Percentiles rank a stretch among this genome's conserved stretches.
Conservation (phyloP, 2,113 vertebrate species). For the Leucosticte australis region DNA sequence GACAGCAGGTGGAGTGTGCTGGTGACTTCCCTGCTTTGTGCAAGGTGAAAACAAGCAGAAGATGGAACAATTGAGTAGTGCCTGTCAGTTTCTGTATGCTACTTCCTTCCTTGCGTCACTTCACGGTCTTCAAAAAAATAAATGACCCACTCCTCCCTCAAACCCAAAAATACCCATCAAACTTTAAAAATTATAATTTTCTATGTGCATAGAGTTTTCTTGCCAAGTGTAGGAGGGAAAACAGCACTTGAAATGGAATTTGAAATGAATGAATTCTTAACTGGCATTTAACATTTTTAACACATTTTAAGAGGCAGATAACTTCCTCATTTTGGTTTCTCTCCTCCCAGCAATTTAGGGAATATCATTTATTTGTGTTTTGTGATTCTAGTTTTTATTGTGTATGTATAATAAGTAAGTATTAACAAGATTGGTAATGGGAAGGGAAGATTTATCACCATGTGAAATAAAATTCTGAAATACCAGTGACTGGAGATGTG, state of each 20-base stretch:
- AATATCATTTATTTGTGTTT: background rate
- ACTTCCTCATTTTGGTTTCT: background rate
- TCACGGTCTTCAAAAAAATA: background rate
- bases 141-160: fast-evolving
- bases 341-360: background rate
- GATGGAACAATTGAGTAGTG: background rate
- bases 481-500: background rate
- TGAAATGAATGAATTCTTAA: background rate
- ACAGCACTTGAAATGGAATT: background rate
- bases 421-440: background rate
- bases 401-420: background rate
- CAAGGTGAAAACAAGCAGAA: background rate
- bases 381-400: background rate
- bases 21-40: background rate
- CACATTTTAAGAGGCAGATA: background rate
- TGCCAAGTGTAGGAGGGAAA: background rate
- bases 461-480: background rate
- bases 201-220: background rate
- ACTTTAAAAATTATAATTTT: background rate
- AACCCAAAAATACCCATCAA: background rate
- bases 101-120: background rate
- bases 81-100: background rate
- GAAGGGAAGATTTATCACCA: background rate
- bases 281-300: background rate
- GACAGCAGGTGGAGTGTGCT: background rate